A percentile compares a stretch with the other conserved stretches of the same genome.
Evolutionary conservation across 1,140 invertebrate genomes (phyloP).

Genomic region (Drosophila kanapiae): DNA sequence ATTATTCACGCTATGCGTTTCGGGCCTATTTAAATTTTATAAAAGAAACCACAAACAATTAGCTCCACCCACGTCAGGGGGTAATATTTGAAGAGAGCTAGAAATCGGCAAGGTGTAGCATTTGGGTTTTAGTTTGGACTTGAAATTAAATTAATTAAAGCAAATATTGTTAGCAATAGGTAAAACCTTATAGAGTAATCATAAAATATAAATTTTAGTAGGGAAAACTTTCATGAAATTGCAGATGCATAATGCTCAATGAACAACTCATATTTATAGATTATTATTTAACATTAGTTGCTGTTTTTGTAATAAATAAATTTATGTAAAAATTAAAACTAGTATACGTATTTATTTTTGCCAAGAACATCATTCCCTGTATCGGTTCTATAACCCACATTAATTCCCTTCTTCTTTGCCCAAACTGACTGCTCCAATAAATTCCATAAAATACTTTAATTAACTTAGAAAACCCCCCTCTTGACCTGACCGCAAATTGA

Average conservation of each 20-base stretch:
- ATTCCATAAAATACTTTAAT: not conserved
- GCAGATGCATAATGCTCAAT: not conserved
- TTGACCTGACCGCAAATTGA: conserved; percentile 5
- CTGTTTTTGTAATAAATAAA: not conserved
- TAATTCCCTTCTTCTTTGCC: not conserved
- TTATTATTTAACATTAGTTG: not conserved
- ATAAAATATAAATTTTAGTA: not conserved
- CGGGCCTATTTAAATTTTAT: conserved; percentile 43
- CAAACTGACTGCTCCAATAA: not conserved
- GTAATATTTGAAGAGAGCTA: not conserved
- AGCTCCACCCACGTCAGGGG: conserved; percentile 30
- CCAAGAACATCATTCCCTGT: not conserved
- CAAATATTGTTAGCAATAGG: not conserved
- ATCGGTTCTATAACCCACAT: not conserved
- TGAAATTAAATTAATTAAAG: conserved; percentile 2
- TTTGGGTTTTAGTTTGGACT: not conserved
- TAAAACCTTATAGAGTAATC: not conserved
- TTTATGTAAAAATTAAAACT: not conserved
- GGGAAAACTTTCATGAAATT: not conserved
- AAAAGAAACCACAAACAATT: conserved; percentile 41
- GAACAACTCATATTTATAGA: not conserved
- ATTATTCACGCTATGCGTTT: conserved; percentile 50
- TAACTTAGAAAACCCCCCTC: not conserved
- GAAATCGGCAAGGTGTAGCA: not conserved
- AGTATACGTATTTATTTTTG: not conserved